Base-by-base conservation (phyloP, 2,797 vertebrate genomes). In the Gallinago nigripennis region DNA sequence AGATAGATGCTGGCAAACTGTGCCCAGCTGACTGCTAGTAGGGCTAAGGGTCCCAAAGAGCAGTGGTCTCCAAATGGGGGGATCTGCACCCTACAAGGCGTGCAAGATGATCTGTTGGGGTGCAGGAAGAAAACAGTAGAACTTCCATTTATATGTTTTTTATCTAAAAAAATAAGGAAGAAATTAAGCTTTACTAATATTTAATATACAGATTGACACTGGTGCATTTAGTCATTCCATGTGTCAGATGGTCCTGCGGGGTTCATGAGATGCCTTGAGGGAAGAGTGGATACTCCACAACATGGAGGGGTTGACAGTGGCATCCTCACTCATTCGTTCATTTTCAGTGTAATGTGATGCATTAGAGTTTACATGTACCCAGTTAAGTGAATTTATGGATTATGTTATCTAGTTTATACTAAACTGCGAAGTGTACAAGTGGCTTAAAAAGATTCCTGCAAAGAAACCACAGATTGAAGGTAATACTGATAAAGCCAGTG, bases 361-460 rank as follows among this genome's bases (percentile, higher is more conserved):
- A 30, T 41, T 82, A 51, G 35, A 53, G 41, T 90, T 69, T 82
- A 45, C 6, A 5, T 56, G 27, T 43, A 30, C 35, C 30, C 48
- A 35, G 11, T 80, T 86, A 86, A 86, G 53, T 92, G 77, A 56
- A 88, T 86, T 83, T 94, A 39, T 63, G n/a, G 77, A 77, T 88
- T 73, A 31, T 51, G 43, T 63, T 60, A 30, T 57, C 41, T 71
- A 28, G 9, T 53, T 93, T 91, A 81, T 64, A 71, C 43, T 90
- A 48, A 81, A 77, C 25, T 56, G 51, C 20, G 66, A 46, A 86
- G 71, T 48, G 30, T 48, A 43, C 13, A 64, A 86, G 35, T 28
- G 19, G 27, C 27, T 90, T 94, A 70, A 83, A 72, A 73, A 73
- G 61, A 60, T 64, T 92, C 12, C 73, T 71, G 30, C 43, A 75